phyloP scores from a whole-genome alignment of 2,888 invertebrate genomes.

The Papilio protenor region DNA sequence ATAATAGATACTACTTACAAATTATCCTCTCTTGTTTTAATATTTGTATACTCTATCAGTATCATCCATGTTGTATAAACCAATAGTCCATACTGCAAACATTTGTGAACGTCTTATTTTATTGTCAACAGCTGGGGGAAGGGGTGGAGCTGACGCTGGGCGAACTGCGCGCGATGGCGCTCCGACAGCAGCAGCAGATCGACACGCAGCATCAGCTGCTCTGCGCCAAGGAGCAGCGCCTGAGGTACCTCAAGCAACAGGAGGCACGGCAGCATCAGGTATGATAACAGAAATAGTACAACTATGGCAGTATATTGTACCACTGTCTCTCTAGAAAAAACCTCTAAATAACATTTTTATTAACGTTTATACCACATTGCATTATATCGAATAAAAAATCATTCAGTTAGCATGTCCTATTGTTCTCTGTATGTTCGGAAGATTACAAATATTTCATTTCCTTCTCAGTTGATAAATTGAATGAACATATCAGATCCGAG shows the following conservation, averaged over 20 bases:
- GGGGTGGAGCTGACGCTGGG: slow-evolving; percentile 95
- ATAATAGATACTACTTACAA: too few relatives aligned
- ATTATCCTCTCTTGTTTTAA: not conserved
- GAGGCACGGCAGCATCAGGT: slow-evolving; percentile 90
- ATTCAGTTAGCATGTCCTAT: not conserved
- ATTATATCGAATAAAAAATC: not conserved
- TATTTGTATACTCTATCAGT: not conserved
- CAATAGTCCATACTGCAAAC: not conserved
- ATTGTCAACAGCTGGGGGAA: slow-evolving; percentile 91
- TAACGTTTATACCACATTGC: too few relatives aligned
- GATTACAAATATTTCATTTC: not conserved
- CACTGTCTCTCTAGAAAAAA: too few relatives aligned
- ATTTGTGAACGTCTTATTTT: slow-evolving; percentile 1
- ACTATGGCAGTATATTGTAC: too few relatives aligned
- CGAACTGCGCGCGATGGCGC: slow-evolving; percentile 99
- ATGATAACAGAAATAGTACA: slow-evolving; percentile 23
- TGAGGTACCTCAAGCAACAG: slow-evolving; percentile 97
- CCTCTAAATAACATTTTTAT: too few relatives aligned
- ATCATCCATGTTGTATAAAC: not conserved
- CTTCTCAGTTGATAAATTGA: slow-evolving; percentile 8
- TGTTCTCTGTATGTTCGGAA: not conserved
- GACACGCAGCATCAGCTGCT: slow-evolving; percentile 97
- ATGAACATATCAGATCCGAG: not conserved
- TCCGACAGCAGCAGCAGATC: slow-evolving; percentile 98
- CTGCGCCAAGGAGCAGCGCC: slow-evolving; percentile 95